phyloP scores from a whole-genome alignment of 2,888 invertebrate genomes.

The Brachypterus glaber region DNA sequence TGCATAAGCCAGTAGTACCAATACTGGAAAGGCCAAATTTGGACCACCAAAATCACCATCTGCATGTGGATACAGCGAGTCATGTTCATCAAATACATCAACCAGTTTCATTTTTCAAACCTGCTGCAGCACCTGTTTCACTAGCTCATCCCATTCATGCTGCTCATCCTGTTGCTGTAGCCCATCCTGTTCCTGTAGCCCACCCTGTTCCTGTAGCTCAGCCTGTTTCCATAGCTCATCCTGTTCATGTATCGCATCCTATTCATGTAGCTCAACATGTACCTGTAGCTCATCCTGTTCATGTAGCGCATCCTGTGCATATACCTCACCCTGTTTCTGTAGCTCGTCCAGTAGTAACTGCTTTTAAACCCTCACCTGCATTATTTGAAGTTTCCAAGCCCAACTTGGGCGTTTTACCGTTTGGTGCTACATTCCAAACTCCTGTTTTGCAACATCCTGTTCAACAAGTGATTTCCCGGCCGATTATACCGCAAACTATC shows the following conservation, averaged over 20 bases:
- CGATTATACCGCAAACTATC: conserved; percentile 7
- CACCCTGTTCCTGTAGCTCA: background rate
- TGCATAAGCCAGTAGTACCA: conserved; percentile 5
- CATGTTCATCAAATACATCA: conserved; percentile 6
- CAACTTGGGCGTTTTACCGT: conserved; percentile 29
- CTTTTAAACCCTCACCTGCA: conserved; percentile 21
- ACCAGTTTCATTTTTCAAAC: conserved; percentile 5
- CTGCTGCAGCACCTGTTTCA: conserved; percentile 7
- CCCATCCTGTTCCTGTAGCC: background rate
- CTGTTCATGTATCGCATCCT: conserved; percentile 1
- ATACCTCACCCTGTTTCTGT: conserved; percentile 8
- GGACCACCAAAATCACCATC: conserved; percentile 1
- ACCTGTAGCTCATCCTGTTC: background rate
- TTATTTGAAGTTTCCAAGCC: conserved; percentile 31
- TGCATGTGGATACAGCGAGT: conserved; percentile 8
- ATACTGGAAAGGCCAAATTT: conserved; percentile 5
- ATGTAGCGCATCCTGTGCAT: background rate
- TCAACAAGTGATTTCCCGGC: conserved; percentile 14
- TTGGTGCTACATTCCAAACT: conserved; percentile 28
- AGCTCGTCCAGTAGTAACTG: conserved; percentile 11
- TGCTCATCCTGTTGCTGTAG: conserved; percentile 12
- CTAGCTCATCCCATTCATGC: conserved; percentile 10
- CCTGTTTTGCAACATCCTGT: conserved; percentile 20
- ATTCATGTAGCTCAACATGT: background rate
- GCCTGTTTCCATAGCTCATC: no score